Base-by-base conservation (phyloP, 2,113 vertebrate species). In the Vulpes lagopus region DNA sequence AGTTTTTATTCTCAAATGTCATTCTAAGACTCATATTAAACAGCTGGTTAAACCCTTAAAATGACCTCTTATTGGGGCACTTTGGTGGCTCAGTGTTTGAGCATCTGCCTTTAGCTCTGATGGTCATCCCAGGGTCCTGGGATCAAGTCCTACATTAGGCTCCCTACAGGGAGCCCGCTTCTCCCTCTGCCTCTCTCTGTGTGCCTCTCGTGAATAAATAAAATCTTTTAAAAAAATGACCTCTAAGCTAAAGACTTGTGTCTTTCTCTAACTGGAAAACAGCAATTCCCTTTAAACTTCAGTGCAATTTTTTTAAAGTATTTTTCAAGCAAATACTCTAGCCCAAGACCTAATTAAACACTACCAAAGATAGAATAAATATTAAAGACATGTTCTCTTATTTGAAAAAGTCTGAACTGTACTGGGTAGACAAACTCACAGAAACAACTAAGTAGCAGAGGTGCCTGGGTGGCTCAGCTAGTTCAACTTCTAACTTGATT, bases 221-320 rank as follows among this genome's bases (percentile, higher is more conserved):
- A 43, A 43, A 43, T 43, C 43, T 43, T 43, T 43, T 43, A 1
- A 43, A 43, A 16, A 94, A 59, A 65, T 57, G 14, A 60, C 43
- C 32, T 30, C 83, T 85, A 76, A 64, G 27, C 11, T 69, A 69
- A 69, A 69, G 67, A 69, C 16, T 27, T 60, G 57, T 43, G 10
- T 60, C 51, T 76, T 55, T 78, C 25, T 69, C 19, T 76, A 59
- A 67, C 53, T 49, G 10, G 51, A 86, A 96, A 84, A 43, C 0
- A 78, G n/a, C 4, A 84, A 71, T 67, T 91, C 55, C 79, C 85
- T 89, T 93, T 80, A 35, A 93, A 91, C 30, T 43, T 96, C 71
- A 49, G 20, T 32, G 27, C 64, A 92, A 89, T 84, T 87, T 57
- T 93, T 57, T 93, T 10, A 11, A 92, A 65, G 27, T 53, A 73